Conservation (phyloP, 2,797 vertebrate species). For the Chiloscyllium punctatum region DNA sequence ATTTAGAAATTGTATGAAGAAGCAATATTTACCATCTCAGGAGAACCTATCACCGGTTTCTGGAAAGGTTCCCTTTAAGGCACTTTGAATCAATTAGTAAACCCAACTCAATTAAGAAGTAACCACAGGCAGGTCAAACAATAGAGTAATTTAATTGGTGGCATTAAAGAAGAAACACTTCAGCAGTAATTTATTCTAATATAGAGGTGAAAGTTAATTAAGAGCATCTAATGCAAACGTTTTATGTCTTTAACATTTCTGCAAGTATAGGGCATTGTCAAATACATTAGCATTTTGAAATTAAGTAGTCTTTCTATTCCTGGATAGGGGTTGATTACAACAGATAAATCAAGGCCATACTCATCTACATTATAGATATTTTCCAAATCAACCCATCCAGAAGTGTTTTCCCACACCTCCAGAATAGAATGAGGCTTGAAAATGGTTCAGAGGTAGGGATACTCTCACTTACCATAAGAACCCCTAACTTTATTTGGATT, state of each 20-base stretch:
- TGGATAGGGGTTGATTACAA: neutral
- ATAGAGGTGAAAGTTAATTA: conserved; percentile 31
- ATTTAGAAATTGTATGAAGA: neutral
- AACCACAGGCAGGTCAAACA: conserved; percentile 73
- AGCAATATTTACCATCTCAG: conserved; percentile 26
- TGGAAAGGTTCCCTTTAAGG: conserved; percentile 70
- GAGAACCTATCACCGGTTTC: conserved; percentile 66
- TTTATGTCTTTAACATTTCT: conserved; percentile 9
- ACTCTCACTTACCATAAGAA: too few relatives aligned
- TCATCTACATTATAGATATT: neutral
- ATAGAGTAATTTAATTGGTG: conserved; percentile 74
- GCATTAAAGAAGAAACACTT: conserved; percentile 54
- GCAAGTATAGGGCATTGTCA: conserved; percentile 19
- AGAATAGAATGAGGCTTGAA: too few relatives aligned
- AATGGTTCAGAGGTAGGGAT: too few relatives aligned
- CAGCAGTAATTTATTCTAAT: conserved; percentile 30
- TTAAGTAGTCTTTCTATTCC: neutral
- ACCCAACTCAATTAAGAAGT: conserved; percentile 70
- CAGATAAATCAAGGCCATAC: neutral
- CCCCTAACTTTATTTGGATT: neutral
- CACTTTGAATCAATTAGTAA: conserved; percentile 72
- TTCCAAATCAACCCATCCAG: too few relatives aligned
- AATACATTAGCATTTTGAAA: neutral
- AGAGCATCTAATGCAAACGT: conserved; percentile 15
- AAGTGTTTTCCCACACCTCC: too few relatives aligned